Evolutionary conservation across 2,888 invertebrate genomes (phyloP), one percentile per base, ranked within the genome.

Genomic region (Nymphalis urticae): DNA sequence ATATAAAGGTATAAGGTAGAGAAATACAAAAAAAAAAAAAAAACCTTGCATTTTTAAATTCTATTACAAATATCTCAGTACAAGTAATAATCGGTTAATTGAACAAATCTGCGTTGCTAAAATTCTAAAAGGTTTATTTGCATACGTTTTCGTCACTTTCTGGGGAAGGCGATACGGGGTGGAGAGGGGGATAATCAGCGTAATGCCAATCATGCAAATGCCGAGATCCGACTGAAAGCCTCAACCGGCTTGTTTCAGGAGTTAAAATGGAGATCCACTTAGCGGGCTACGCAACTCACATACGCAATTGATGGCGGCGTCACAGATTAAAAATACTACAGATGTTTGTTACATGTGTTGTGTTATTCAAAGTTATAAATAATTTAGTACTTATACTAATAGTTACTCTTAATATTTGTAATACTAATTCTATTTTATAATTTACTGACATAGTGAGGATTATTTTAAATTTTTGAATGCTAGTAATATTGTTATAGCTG

Each of bases 261-360:
- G 92, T 92, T 92, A 92, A 92, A 92, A 92, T 92, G 91, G 88
- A 91, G 91, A 92, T 91, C 91, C 92, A 92, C 90, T 92, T 92
- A 92, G 88, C 85, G 85, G 83, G 85, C 81, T 87, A 91, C 92
- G 91, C 90, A 86, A 76, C 91, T 87, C 89, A 90, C 91, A 91
- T 91, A 91, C 90, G 89, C 89, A 90, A 91, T 89, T 86, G 88
- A 88, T 87, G 88, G 80, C 76, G 72, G 65, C 48, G 69, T 24
- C 86, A 88, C 72, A 86, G 87, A 88, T 68, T 79, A 80, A 56
- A 53, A 48, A 66, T 17, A 17, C 16, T n/a, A 36, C 59, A 56
- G 60, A 70, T 62, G 54, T 21, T 24, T 48, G 36, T 51, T 50
- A 32, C 2, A 48, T 58, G 27, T 42, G 9, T 42, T 42, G 42